Evolutionary conservation across 2,113 vertebrate species (phyloP), one percentile per base, ranked within the genome.

Genomic region (Rhinoderma darwinii): DNA sequence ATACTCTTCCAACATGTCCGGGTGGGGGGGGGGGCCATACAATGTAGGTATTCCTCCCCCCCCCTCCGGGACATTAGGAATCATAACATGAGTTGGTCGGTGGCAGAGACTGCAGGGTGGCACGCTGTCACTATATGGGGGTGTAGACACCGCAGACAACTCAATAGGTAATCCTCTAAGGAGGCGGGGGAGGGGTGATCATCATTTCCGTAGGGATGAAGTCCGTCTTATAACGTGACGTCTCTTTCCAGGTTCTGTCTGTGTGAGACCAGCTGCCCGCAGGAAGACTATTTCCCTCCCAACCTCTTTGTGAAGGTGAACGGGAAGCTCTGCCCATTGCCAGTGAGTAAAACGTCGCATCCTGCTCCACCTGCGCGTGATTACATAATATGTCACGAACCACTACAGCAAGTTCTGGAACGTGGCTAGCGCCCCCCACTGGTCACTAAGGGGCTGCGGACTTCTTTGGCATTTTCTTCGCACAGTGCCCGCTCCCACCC

Each of bases 221-320:
- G 43, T 22, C 44, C 75, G 1, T 54, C 32, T 56, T 41, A 59
- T 5, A 14, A 9, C 17, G 5, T 82, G 39, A 27, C 61, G 22
- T 63, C 11, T 43, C 37, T 54, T 0, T 37, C 68, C 54, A 95
- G 94, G 92, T 95, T 95, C 88, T 95, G 94, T 89, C 88, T 95
- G 90, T 95, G 94, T 90, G 94, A 95, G 91, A 95, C 94, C 89
- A 95, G 94, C 90, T 95, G 94, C 50, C 94, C 94, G 7, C 94
- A 95, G 84, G 94, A 95, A 82, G 94, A 95, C 87, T 93, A 94
- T 75, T 95, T 95, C 22, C 94, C 94, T 51, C 94, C 94, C 79
- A 95, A 95, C 87, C 91, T 95, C 84, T 95, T 95, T 74, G 94
- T 95, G 88, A 95, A 95, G 83, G 93, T 95, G 90, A 95, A 95